Conservation (phyloP, 1,140 invertebrate genomes). For the Drosophila tropicalis region DNA sequence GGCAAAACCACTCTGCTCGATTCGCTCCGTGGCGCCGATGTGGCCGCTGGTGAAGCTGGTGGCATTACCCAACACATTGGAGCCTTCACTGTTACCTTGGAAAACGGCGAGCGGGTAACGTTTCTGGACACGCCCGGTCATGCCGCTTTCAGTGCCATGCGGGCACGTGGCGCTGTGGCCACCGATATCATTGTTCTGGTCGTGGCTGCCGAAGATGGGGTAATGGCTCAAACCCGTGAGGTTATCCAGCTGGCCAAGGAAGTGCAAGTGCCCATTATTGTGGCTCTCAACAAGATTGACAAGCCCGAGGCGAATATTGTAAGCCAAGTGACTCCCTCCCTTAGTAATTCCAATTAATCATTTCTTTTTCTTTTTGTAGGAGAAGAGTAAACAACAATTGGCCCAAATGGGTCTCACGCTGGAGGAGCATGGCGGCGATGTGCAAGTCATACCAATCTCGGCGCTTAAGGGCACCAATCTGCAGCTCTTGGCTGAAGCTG, state of each 20-base stretch:
- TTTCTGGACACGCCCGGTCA: slow-evolving; percentile 99
- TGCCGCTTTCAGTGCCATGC: slow-evolving; percentile 97
- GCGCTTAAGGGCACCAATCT: slow-evolving; percentile 94
- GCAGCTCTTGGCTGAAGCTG: slow-evolving; percentile 91
- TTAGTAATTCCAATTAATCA: not conserved
- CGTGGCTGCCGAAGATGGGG: slow-evolving; percentile 99
- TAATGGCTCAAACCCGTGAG: slow-evolving; percentile 98
- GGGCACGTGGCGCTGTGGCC: slow-evolving; percentile 93
- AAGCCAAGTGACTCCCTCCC: slow-evolving; percentile 77
- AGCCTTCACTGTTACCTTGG: slow-evolving; percentile 93
- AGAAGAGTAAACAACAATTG: slow-evolving; percentile 90
- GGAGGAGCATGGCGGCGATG: slow-evolving; percentile 95
- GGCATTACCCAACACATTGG: slow-evolving; percentile 99
- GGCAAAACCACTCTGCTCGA: slow-evolving; percentile 99
- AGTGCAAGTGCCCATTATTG: slow-evolving; percentile 96
- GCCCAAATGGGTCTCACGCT: slow-evolving; percentile 90
- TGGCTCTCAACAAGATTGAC: slow-evolving; percentile 99
- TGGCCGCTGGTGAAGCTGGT: slow-evolving; percentile 97
- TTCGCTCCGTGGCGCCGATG: slow-evolving; percentile 91
- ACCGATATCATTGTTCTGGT: slow-evolving; percentile 99
- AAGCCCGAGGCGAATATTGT: slow-evolving; percentile 94
- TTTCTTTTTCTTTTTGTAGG: slow-evolving; percentile 84
- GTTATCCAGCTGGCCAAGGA: slow-evolving; percentile 90
- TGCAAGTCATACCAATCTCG: slow-evolving; percentile 96
- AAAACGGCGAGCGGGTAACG: slow-evolving; percentile 91